A percentile compares a stretch with the other conserved stretches of the same genome.
These are phyloP conservation scores for Sternotherus odoratus DNA, from an alignment of 2,797 vertebrate genomes.

Conservation along the genomic window DNA sequence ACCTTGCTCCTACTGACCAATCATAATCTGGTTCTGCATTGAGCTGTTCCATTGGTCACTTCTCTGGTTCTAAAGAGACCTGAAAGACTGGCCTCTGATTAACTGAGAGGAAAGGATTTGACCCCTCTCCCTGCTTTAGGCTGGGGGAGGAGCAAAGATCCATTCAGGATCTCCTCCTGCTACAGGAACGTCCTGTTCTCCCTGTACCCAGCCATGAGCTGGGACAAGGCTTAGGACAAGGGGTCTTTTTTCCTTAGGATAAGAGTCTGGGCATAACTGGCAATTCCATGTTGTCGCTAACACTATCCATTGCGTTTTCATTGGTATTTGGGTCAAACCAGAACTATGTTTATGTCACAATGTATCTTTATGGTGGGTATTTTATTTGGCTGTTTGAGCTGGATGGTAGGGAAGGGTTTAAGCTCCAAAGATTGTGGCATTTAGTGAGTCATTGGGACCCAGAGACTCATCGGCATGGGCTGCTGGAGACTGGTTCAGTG, in stretches of 20 bases:
- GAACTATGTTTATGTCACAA: neutral
- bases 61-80: neutral
- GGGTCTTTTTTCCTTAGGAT: neutral
- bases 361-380: neutral
- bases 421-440: neutral
- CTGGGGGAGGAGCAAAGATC: neutral
- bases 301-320: neutral
- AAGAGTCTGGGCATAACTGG: neutral
- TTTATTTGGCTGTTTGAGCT: conserved; percentile 7
- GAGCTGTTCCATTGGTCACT: neutral
- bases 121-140: neutral
- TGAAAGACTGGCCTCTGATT: neutral
- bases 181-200: neutral
- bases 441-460: neutral
- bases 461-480: neutral
- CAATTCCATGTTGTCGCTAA: neutral
- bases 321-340: neutral
- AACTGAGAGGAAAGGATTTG: neutral
- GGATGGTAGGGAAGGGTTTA: neutral
- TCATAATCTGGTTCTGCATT: neutral
- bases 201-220: neutral
- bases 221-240: neutral
- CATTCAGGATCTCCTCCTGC: neutral
- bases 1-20: neutral
- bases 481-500: neutral